Evolutionary conservation across 23 tunicate genomes (phyloP), one percentile per base, ranked within the genome.

Genomic region (Styela clava): DNA sequence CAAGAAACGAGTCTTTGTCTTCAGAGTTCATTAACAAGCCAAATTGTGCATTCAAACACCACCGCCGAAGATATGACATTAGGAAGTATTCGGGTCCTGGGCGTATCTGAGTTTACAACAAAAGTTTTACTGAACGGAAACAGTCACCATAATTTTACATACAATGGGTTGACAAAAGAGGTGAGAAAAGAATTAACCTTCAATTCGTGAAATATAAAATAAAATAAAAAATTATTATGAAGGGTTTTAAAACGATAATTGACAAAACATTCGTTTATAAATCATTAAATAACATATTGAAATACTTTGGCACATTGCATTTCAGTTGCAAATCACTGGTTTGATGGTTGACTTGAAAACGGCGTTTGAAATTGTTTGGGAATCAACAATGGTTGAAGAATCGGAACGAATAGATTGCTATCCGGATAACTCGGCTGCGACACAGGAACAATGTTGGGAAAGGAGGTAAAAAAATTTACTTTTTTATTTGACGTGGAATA

Each of bases 71-170:
- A 34, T 5, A 74, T 74, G 80, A 51, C 24, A 5, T 27, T 74
- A 18, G 80, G 80, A 16, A 74, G 65, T 5, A 51, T 74, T 22
- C 63, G 80, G 19, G 80, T 74, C 3, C 24, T 51, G 3, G 80
- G 80, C 16, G 23, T 74, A 2, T 24, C 23, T 2, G 64, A 74
- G 7, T 2, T 23, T 25, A 51, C 35, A 20, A 5, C 63, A 22
- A 5, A 35, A 22, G 64, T 74, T 22, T 2, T 37, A 5, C 64
- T 74, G 5, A 28, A 74, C 24, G 80, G 24, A 31, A 36, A 16
- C 26, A 64, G 3, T 2, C 63, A 37, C 64, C 12, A 24, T 34
- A 51, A 74, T 51, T 74, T 74, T 26, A 37, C 64, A 2, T 36
- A 74, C 37, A 36, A 74, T 26, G 7, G 32, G 25, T 3, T 24